A percentile compares a stretch with the other conserved stretches of the same genome.
Conservation (phyloP, 64 coral and sea anemone species). For the Orbicella faveolata region DNA sequence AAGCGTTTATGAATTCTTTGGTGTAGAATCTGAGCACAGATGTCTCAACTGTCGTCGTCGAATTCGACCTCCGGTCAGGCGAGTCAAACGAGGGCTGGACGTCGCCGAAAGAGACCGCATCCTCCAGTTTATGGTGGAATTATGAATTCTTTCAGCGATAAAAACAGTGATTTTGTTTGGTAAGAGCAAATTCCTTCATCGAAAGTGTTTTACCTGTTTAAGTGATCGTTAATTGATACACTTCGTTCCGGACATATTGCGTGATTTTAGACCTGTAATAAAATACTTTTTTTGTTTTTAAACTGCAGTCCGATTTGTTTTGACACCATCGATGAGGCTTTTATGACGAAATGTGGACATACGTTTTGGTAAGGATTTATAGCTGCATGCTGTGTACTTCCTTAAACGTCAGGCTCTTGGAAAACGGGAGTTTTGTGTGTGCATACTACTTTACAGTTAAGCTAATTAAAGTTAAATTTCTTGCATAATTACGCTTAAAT, state of each 20-base stretch:
- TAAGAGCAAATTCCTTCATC: constrained; percentile 33
- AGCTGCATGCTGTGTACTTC: too few species aligned
- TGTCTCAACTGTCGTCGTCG: constrained; percentile 38
- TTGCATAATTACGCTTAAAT: background rate
- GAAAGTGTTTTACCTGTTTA: background rate
- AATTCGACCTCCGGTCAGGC: constrained; percentile 29
- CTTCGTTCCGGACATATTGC: constrained; percentile 17
- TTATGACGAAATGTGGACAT: constrained; percentile 99
- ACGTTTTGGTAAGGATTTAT: constrained; percentile 89
- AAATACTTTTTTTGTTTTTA: constrained; percentile 27
- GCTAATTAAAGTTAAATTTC: background rate
- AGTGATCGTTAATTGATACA: background rate
- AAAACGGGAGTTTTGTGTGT: background rate
- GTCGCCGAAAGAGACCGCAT: constrained; percentile 96
- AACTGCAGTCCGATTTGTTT: constrained; percentile 95
- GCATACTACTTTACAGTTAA: background rate
- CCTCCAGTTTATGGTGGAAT: constrained; percentile 97
- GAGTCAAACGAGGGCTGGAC: constrained; percentile 52
- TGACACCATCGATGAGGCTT: constrained; percentile 97
- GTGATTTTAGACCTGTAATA: constrained; percentile 16
- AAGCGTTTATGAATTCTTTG: background rate
- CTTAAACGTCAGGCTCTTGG: background rate
- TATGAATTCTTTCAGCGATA: constrained; percentile 96
- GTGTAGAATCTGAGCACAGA: background rate
- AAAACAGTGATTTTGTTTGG: constrained; percentile 99